These are phyloP conservation scores for Cliona cf. orientalis DNA, from an alignment of 37 sponge, comb jelly and placozoan genomes.

Conservation along the genomic window DNA sequence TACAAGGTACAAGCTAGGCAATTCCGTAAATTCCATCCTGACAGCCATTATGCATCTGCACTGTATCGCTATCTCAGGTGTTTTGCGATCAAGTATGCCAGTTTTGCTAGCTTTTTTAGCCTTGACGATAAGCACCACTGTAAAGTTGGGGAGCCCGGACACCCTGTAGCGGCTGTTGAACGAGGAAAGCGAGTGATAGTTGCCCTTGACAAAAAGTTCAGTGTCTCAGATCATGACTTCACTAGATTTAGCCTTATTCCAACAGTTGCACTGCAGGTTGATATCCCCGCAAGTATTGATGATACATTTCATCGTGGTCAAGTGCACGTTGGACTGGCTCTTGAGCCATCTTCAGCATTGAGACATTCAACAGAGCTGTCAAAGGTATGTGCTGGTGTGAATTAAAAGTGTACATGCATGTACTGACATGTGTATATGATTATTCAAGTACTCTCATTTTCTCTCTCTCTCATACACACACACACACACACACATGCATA, in stretches of 20 bases:
- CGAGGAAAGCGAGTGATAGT: constrained; percentile 4
- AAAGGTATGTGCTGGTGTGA: neutral
- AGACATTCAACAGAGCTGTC: constrained; percentile 18
- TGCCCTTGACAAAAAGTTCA: neutral
- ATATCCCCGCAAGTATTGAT: constrained; percentile 4
- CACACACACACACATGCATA: neutral
- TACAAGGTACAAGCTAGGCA: constrained; percentile 15
- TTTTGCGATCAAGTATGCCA: constrained; percentile 21
- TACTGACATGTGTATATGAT: neutral
- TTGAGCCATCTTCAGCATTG: neutral
- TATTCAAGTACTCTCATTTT: neutral
- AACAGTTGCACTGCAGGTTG: neutral
- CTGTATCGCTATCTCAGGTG: neutral
- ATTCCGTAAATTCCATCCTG: constrained; percentile 18
- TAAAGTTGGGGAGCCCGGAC: constrained; percentile 61
- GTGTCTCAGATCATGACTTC: constrained; percentile 34
- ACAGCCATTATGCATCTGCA: constrained; percentile 24
- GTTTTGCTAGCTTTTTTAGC: neutral
- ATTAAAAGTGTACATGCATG: no score
- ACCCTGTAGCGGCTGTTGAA: constrained; percentile 28
- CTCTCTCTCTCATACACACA: neutral
- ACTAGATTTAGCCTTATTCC: constrained; percentile 4
- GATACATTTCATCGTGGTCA: neutral
- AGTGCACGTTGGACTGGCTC: neutral
- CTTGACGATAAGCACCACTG: constrained; percentile 50